A percentile compares a stretch with the other conserved stretches of the same genome.
Conservation (phyloP, 2,888 invertebrate species). For the Mythimna loreyi region DNA sequence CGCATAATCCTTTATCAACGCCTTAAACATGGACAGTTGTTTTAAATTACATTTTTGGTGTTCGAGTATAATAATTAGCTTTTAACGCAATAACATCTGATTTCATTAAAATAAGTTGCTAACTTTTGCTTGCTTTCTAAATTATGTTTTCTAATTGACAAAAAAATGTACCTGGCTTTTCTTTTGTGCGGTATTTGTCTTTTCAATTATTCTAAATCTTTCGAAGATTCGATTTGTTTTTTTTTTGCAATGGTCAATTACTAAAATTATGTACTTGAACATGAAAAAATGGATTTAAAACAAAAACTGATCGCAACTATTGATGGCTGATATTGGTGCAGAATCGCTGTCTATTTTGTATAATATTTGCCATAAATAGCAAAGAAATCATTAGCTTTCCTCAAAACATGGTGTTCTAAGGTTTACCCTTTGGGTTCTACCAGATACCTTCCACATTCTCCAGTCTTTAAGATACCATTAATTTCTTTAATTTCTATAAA, state of each 20-base stretch:
- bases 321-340: conserved; percentile 33
- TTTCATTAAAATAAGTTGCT: conserved; percentile 47
- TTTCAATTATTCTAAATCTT: not conserved
- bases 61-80: conserved; percentile 70
- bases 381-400: conserved; percentile 74
- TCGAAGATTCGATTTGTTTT: not conserved
- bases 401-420: conserved; percentile 71
- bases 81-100: conserved; percentile 63
- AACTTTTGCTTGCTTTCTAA: conserved; percentile 62
- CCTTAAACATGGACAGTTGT: conserved; percentile 72
- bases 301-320: conserved; percentile 49
- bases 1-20: conserved; percentile 85
- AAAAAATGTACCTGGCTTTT: conserved; percentile 9
- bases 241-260: not conserved
- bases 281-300: conserved; percentile 65
- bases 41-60: conserved; percentile 77
- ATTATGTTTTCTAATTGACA: conserved; percentile 47
- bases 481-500: conserved; percentile 62
- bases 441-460: conserved; percentile 67
- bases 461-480: conserved; percentile 60
- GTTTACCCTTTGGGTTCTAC: conserved; percentile 68
- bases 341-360: conserved; percentile 20
- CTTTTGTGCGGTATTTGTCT: not conserved
- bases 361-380: conserved; percentile 67
- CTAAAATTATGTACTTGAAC: conserved; percentile 63